Conservation (phyloP, 2,888 invertebrate genomes). For the Erannis defoliaria region DNA sequence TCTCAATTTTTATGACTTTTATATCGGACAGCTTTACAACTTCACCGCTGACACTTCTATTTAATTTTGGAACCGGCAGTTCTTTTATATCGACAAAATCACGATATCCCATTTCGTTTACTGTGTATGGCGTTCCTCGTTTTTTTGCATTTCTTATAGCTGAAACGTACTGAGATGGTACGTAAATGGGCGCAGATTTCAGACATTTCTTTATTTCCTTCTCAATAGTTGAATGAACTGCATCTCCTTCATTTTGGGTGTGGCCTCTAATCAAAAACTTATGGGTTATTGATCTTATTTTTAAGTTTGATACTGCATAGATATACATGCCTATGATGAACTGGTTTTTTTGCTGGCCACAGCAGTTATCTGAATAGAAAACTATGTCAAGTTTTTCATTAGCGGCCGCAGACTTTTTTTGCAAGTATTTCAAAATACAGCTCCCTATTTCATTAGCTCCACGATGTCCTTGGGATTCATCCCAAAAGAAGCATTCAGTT, state of each 20-base stretch:
- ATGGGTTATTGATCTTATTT: constrained; percentile 32
- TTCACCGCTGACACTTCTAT: not conserved
- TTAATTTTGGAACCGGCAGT: constrained; percentile 9
- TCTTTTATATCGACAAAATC: constrained; percentile 3
- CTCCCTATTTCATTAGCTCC: constrained; percentile 1
- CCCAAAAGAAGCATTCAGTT: not conserved
- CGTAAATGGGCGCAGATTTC: constrained; percentile 13
- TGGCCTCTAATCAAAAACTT: constrained; percentile 32
- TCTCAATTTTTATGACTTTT: constrained; percentile 6
- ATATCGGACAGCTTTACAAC: constrained; percentile 1
- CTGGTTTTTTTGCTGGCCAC: constrained; percentile 1
- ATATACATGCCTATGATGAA: constrained; percentile 4
- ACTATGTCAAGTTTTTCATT: not conserved
- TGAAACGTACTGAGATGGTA: constrained; percentile 6
- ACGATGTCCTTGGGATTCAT: not conserved
- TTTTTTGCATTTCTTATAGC: constrained; percentile 2
- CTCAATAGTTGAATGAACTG: constrained; percentile 36
- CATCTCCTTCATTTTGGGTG: constrained; percentile 35
- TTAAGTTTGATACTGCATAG: constrained; percentile 11
- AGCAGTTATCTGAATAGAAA: not conserved
- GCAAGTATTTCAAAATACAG: not conserved
- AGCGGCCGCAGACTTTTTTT: not conserved
- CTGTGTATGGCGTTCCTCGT: constrained; percentile 1
- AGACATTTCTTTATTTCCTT: constrained; percentile 20
- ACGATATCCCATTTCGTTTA: constrained; percentile 1